These are phyloP conservation scores for Dendroctonus ponderosae DNA, from an alignment of 1,140 invertebrate genomes.

Conservation along the genomic window DNA sequence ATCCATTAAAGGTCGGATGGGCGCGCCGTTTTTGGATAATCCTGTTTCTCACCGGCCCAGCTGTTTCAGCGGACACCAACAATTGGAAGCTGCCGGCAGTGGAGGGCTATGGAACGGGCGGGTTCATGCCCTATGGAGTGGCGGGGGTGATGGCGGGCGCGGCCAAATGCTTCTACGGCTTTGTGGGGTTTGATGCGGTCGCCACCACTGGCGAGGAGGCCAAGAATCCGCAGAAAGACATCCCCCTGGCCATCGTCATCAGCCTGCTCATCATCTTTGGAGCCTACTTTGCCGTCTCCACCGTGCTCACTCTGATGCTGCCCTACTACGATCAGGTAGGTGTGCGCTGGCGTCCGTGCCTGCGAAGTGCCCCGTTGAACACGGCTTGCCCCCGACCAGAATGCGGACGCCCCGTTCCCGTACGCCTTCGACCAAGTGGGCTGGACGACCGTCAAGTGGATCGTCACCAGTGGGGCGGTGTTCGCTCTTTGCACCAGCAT, in stretches of 20 bases:
- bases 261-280: constrained; percentile 77
- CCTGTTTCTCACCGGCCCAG: constrained; percentile 2
- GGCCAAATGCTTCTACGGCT: constrained; percentile 90
- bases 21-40: not conserved
- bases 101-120: constrained; percentile 61
- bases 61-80: constrained; percentile 55
- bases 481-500: constrained; percentile 75
- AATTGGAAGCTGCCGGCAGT: constrained; percentile 69
- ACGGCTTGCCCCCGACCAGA: constrained; percentile 45
- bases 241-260: constrained; percentile 82
- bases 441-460: constrained; percentile 70
- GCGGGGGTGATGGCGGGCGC: constrained; percentile 79
- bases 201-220: constrained; percentile 86
- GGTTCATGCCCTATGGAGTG: constrained; percentile 84
- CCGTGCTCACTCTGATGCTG: constrained; percentile 87
- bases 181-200: constrained; percentile 88
- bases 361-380: not conserved
- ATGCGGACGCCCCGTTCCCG: constrained; percentile 69
- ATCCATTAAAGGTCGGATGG: constrained; percentile 64
- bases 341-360: not conserved
- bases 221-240: constrained; percentile 83
- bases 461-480: constrained; percentile 77
- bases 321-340: constrained; percentile 83
- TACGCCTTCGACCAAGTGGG: constrained; percentile 68
- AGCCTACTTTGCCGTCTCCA: constrained; percentile 84